Base-by-base conservation (phyloP, 1,140 invertebrate species). In the Streblospio benedicti region DNA sequence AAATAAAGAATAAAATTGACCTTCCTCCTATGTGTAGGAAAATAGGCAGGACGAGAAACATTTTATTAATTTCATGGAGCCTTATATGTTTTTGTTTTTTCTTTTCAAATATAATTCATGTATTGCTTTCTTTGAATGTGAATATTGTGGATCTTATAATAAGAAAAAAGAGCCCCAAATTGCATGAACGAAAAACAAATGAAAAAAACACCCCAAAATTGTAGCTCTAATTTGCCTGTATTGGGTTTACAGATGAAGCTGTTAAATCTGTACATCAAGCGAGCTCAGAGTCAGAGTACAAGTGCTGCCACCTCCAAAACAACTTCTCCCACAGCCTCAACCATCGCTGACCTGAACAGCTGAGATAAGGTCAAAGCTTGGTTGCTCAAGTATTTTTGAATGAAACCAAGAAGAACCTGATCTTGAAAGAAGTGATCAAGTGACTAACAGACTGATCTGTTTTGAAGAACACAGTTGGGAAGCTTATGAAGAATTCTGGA, bases 251-350 rank as follows among this genome's bases (percentile, higher is more conserved):
- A 80, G 78, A 79, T 86, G 45, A 88, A 87, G 68, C 76, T 88
- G 20, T 73, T 88, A 23, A 85, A 87, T 68, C 79, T 88, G 62
- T 88, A 88, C 67, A 87, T 87, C 69, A 85, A 86, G 65, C 77
- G 85, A 53, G 81, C 82, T 25, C 71, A 78, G 59, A 65, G 68
- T 33, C 69, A 73, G 51, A 50, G 57, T 47, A 60, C 52, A 23
- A 5, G 47, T 38, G 3, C n/a, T n/a, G 53, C 54, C 4, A 60
- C 45, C 9, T 56, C 45, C 4, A 60, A 60, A 31, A 35, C 51
- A 9, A 44, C 43, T n/a, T 59, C 56, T 2, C 41, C 60, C 6
- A 59, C 43, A 49, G 35, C 56, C n/a, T n/a, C n/a, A n/a, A n/a
- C n/a, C n/a, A n/a, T n/a, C n/a, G n/a, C n/a, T n/a, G n/a, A n/a